Evolutionary conservation across 1,140 invertebrate species (phyloP).

Genomic region (Pollicipes pollicipes): DNA sequence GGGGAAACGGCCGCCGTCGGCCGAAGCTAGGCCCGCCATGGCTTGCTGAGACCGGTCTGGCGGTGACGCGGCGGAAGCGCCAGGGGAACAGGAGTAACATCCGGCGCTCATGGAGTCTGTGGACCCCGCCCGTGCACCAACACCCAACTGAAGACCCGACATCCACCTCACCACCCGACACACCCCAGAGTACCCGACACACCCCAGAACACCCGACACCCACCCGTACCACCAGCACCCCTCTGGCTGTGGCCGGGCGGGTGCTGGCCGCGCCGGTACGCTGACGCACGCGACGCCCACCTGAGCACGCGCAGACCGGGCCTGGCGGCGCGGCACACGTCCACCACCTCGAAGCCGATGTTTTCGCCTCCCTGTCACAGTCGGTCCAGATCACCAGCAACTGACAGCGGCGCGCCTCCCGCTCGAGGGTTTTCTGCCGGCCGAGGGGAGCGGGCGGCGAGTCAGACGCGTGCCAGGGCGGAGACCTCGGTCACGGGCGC

Average conservation of each 20-base stretch:
- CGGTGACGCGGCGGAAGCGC: too few relatives aligned
- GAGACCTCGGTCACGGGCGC: slow-evolving; percentile 14
- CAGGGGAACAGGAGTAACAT: too few relatives aligned
- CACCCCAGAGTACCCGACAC: too few relatives aligned
- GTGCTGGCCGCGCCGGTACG: too few relatives aligned
- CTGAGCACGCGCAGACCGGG: slow-evolving; percentile 37
- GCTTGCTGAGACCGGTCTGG: background rate
- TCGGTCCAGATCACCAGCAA: slow-evolving; percentile 96
- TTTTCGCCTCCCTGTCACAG: slow-evolving; percentile 99
- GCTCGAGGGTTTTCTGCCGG: slow-evolving; percentile 56
- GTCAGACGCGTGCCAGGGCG: slow-evolving; percentile 6
- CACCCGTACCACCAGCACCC: too few relatives aligned
- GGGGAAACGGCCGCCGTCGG: slow-evolving; percentile 10
- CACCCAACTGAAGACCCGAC: too few relatives aligned
- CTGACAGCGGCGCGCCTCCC: slow-evolving; percentile 54
- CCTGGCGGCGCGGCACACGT: slow-evolving; percentile 69
- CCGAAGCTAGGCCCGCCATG: slow-evolving; percentile 20
- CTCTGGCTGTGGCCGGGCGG: too few relatives aligned
- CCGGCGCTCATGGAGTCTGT: too few relatives aligned
- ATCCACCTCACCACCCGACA: too few relatives aligned
- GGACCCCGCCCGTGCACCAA: too few relatives aligned
- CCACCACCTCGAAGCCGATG: slow-evolving; percentile 94
- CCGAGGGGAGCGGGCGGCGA: slow-evolving; percentile 13
- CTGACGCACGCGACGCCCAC: background rate
- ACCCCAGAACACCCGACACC: too few relatives aligned